These are phyloP conservation scores for Anthophora plumipes DNA, from an alignment of 2,888 invertebrate genomes.

Conservation along the genomic window DNA sequence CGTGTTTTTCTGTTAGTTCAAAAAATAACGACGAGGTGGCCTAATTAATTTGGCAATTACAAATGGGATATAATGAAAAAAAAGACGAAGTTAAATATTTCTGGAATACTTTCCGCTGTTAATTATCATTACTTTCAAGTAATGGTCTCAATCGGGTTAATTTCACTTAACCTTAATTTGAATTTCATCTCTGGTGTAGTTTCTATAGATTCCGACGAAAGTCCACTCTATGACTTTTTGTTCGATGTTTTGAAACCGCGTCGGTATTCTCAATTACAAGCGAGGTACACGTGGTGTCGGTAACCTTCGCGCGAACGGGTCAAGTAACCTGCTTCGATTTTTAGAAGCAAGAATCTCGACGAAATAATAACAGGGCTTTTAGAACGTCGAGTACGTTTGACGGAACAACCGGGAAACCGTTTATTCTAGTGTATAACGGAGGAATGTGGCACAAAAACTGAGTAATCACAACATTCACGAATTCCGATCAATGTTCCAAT, in stretches of 20 bases:
- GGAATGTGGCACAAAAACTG: conserved; percentile 67
- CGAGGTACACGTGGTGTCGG: neutral
- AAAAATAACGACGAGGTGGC: no score
- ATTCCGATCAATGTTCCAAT: neutral
- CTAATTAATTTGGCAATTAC: no score
- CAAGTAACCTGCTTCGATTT: conserved; percentile 54
- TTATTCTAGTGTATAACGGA: conserved; percentile 42
- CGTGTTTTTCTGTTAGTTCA: no score
- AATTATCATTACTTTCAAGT: no score
- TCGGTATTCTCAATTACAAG: neutral
- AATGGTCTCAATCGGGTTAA: no score
- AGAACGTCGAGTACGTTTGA: conserved; percentile 39
- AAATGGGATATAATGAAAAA: no score
- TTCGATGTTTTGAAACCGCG: neutral
- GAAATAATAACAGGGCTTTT: conserved; percentile 42
- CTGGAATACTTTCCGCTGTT: no score
- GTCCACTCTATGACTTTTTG: no score
- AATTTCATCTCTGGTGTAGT: no score
- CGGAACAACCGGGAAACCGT: conserved; percentile 42
- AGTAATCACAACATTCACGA: conserved; percentile 55
- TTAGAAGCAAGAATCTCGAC: conserved; percentile 50
- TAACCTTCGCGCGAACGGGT: neutral
- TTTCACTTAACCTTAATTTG: no score
- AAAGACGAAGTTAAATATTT: no score
- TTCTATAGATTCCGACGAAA: no score